A percentile compares a stretch with the other conserved stretches of the same genome.
Evolutionary conservation across 2,797 vertebrate species (phyloP).

Genomic region (Poecilia velifera): DNA sequence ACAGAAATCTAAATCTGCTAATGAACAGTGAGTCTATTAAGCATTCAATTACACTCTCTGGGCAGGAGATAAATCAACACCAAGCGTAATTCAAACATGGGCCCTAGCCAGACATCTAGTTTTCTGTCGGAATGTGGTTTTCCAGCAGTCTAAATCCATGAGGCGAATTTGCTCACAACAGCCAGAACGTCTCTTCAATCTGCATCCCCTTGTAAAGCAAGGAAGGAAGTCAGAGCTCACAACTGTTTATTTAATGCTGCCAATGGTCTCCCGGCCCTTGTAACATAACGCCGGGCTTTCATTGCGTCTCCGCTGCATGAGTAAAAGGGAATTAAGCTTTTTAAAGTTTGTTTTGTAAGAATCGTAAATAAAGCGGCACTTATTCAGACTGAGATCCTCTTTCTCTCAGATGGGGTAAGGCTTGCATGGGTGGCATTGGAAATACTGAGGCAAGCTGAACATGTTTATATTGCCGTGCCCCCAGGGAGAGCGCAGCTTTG

Average conservation of each 20-base stretch:
- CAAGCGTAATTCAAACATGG: constrained; percentile 74
- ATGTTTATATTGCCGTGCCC: constrained; percentile 77
- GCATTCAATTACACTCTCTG: constrained; percentile 71
- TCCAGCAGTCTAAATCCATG: constrained; percentile 75
- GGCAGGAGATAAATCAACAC: constrained; percentile 76
- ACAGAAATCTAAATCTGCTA: constrained; percentile 77
- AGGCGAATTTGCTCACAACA: constrained; percentile 74
- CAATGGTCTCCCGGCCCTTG: constrained; percentile 54
- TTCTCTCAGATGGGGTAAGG: constrained; percentile 63
- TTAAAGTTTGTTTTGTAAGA: constrained; percentile 75
- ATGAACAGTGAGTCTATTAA: constrained; percentile 79
- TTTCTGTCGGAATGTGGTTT: constrained; percentile 78
- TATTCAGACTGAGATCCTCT: constrained; percentile 70
- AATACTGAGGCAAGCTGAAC: constrained; percentile 74
- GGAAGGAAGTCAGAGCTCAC: constrained; percentile 72
- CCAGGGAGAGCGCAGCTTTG: constrained; percentile 69
- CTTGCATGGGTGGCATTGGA: constrained; percentile 77
- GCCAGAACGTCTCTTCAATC: constrained; percentile 74
- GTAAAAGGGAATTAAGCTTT: constrained; percentile 68
- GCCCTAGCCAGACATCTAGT: constrained; percentile 67
- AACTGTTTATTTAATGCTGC: constrained; percentile 75
- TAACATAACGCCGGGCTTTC: constrained; percentile 74
- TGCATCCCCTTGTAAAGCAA: constrained; percentile 76
- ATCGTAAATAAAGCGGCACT: constrained; percentile 74
- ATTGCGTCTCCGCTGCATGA: constrained; percentile 61